These are phyloP conservation scores for Cyprinodon tularosa DNA, from an alignment of 2,113 vertebrate species.

Conservation along the genomic window DNA sequence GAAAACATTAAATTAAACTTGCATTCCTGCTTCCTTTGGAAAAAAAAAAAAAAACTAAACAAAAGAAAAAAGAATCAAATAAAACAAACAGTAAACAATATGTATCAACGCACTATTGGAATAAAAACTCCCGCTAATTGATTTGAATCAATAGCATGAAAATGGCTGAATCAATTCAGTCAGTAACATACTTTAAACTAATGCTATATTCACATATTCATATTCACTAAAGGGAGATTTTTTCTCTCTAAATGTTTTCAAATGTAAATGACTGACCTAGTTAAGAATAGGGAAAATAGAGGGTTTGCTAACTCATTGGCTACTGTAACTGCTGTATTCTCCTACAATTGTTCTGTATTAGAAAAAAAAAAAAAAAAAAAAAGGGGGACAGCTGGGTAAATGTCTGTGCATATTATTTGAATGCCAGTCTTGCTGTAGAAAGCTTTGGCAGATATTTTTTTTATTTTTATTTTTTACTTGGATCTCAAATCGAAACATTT, in stretches of 20 bases:
- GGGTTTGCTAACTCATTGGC: neutral
- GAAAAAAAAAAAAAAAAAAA: too few species aligned
- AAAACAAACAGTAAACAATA: too few species aligned
- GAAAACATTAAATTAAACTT: neutral
- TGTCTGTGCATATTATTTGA: too few species aligned
- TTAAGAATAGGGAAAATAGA: neutral
- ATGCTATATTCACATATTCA: neutral
- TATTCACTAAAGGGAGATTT: neutral
- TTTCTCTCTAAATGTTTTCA: neutral
- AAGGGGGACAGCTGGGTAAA: too few species aligned
- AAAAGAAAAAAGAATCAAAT: too few species aligned
- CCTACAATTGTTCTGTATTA: neutral
- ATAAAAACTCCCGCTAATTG: too few species aligned
- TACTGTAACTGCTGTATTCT: neutral
- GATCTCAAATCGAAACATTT: too few species aligned
- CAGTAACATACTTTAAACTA: neutral
- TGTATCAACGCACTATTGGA: too few species aligned
- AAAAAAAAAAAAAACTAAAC: too few species aligned
- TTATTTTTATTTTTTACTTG: too few species aligned
- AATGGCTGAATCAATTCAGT: neutral
- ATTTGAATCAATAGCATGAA: neutral
- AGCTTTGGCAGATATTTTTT: too few species aligned
- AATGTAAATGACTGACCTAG: neutral
- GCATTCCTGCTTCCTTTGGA: neutral
- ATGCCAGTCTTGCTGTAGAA: too few species aligned